Evolutionary conservation across 2,113 vertebrate species (phyloP).

Genomic region (Crotalus horridus): DNA sequence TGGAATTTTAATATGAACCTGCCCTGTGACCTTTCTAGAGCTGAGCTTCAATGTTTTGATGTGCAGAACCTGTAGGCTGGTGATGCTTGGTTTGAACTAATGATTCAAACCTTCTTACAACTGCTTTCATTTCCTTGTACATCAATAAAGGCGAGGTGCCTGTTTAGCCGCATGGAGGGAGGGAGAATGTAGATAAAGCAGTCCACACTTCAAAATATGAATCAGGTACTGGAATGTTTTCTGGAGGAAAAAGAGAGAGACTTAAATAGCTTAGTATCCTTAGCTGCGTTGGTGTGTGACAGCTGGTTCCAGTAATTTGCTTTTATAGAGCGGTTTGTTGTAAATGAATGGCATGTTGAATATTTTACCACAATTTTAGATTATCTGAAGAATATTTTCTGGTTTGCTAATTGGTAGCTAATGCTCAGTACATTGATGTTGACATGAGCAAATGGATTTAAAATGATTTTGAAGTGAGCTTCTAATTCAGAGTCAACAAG

Average conservation of each 20-base stretch:
- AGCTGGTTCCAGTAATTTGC: slow-evolving; percentile 73
- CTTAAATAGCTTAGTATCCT: slow-evolving; percentile 40
- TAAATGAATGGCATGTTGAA: slow-evolving; percentile 70
- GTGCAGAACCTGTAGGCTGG: background rate
- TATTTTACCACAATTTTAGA: slow-evolving; percentile 73
- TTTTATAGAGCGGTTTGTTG: slow-evolving; percentile 74
- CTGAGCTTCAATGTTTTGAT: background rate
- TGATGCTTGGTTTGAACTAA: slow-evolving; percentile 4
- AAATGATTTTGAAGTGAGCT: slow-evolving; percentile 71
- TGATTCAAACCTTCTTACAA: slow-evolving; percentile 12
- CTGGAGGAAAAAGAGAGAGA: background rate
- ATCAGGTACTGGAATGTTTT: slow-evolving; percentile 1
- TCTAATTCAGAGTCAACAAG: slow-evolving; percentile 71
- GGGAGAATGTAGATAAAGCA: background rate
- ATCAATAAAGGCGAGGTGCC: accelerated
- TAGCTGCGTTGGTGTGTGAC: slow-evolving; percentile 66
- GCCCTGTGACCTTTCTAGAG: background rate
- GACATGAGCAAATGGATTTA: slow-evolving; percentile 77
- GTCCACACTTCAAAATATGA: accelerated
- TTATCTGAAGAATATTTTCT: slow-evolving; percentile 76
- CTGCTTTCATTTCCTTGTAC: slow-evolving; percentile 9
- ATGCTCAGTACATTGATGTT: slow-evolving; percentile 75
- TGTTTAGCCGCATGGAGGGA: accelerated
- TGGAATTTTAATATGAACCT: background rate
- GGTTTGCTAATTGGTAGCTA: slow-evolving; percentile 78